These are phyloP conservation scores for Parelbella ahira DNA, from an alignment of 2,888 invertebrate species.

Conservation along the genomic window DNA sequence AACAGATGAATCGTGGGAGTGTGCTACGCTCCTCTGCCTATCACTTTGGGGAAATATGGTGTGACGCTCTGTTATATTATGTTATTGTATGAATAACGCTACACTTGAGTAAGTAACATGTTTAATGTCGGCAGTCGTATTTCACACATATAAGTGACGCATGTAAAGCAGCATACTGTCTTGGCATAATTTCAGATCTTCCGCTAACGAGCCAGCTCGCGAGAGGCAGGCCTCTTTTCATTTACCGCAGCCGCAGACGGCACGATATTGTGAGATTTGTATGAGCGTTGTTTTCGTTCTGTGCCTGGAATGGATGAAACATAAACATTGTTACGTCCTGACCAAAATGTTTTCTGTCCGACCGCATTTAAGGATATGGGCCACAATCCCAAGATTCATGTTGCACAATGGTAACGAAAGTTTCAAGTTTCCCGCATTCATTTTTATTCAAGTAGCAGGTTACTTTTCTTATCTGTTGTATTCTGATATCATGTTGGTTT, in stretches of 20 bases:
- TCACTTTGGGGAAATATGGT: no score
- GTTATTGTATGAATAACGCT: no score
- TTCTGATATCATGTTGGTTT: no score
- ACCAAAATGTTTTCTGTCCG: slow-evolving; percentile 16
- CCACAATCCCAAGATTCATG: slow-evolving; percentile 12
- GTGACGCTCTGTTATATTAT: no score
- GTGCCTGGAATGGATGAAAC: slow-evolving; percentile 25
- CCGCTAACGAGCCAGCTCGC: slow-evolving; percentile 70
- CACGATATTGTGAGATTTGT: slow-evolving; percentile 65
- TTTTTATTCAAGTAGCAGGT: no score
- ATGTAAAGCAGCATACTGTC: slow-evolving; percentile 49
- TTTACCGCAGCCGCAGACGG: slow-evolving; percentile 49
- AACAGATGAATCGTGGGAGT: no score
- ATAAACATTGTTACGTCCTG: slow-evolving; percentile 20
- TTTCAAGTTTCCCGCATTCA: no score
- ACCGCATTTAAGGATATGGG: slow-evolving; percentile 16
- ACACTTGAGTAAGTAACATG: no score
- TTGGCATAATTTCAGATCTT: slow-evolving; percentile 66
- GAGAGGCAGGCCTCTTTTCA: slow-evolving; percentile 49
- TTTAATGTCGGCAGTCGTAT: slow-evolving; percentile 7
- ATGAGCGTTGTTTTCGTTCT: slow-evolving; percentile 54
- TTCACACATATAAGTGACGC: slow-evolving; percentile 57
- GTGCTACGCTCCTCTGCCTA: no score
- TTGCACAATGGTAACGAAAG: slow-evolving; percentile 4
- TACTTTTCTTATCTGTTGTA: no score